Conservation (phyloP, 2,113 vertebrate genomes). For the Phalacrocorax carbo region DNA sequence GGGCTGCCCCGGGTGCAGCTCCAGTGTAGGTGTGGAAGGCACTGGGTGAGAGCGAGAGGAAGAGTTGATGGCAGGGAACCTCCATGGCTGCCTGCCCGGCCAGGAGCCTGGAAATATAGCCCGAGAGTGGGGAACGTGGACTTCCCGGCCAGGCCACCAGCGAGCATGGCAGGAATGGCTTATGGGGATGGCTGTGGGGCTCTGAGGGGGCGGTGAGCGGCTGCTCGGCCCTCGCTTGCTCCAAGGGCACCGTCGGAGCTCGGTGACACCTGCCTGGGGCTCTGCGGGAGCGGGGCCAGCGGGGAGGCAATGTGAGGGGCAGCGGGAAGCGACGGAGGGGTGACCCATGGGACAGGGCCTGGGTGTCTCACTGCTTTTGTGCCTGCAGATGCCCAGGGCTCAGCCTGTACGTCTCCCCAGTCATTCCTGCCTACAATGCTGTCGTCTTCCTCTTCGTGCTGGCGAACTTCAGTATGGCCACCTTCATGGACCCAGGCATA, state of each 20-base stretch:
- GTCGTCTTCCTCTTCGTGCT: slow-evolving; percentile 95
- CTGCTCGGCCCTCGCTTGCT: rapidly evolving
- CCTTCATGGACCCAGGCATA: slow-evolving; percentile 97
- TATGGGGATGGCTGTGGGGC: neutral
- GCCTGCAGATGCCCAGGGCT: slow-evolving; percentile 88
- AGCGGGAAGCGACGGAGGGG: rapidly evolving
- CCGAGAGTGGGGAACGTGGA: rapidly evolving
- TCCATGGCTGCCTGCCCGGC: neutral
- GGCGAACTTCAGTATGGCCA: slow-evolving; percentile 99
- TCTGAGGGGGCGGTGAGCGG: rapidly evolving
- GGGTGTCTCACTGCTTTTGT: neutral
- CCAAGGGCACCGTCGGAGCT: rapidly evolving
- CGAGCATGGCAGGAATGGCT: rapidly evolving
- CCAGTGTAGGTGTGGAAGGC: neutral
- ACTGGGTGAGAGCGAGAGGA: neutral
- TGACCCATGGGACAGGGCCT: rapidly evolving
- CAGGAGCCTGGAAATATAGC: neutral
- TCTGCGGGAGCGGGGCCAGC: neutral
- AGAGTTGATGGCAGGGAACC: neutral
- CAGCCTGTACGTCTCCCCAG: slow-evolving; percentile 83
- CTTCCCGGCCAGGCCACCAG: neutral
- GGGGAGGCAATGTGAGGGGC: rapidly evolving
- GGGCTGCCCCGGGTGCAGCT: neutral
- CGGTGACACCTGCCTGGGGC: neutral
- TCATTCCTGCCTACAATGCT: slow-evolving; percentile 88